Evolutionary conservation across 2,113 vertebrate species (phyloP).

Genomic region (Sorex araneus): DNA sequence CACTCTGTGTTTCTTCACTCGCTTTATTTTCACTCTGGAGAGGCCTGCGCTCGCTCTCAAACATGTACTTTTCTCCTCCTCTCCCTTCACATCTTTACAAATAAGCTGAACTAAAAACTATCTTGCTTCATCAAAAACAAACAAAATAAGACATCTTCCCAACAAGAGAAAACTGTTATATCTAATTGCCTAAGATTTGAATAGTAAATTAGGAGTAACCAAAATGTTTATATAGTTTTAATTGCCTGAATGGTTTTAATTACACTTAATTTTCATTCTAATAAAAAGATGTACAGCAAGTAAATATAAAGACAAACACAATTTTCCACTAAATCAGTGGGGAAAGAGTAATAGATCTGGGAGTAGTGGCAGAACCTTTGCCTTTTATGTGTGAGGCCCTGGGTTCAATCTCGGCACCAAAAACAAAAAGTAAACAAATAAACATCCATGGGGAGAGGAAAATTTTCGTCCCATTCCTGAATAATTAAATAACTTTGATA

Average conservation of each 20-base stretch:
- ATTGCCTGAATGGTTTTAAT: constrained; percentile 64
- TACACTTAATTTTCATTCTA: constrained; percentile 51
- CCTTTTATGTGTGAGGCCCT: background rate
- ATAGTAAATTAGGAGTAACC: constrained; percentile 33
- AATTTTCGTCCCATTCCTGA: background rate
- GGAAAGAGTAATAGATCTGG: no score
- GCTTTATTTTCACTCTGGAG: no score
- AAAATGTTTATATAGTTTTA: constrained; percentile 54
- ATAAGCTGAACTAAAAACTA: no score
- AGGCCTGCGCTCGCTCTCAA: no score
- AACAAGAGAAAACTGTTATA: constrained; percentile 12
- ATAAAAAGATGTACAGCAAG: constrained; percentile 32
- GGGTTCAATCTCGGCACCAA: background rate
- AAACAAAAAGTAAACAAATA: no score
- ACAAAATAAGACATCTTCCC: constrained; percentile 19
- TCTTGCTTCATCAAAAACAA: no score
- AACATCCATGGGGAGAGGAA: no score
- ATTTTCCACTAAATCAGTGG: constrained; percentile 21
- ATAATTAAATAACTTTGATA: constrained; percentile 46
- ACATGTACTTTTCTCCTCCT: no score
- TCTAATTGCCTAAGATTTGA: constrained; percentile 32
- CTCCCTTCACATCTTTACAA: no score
- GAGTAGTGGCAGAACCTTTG: no score
- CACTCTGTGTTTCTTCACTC: no score
- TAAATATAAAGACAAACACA: constrained; percentile 48